A percentile compares a stretch with the other conserved stretches of the same genome.
Evolutionary conservation across 2,113 vertebrate species (phyloP).

Genomic region (Platysternon megacephalum): DNA sequence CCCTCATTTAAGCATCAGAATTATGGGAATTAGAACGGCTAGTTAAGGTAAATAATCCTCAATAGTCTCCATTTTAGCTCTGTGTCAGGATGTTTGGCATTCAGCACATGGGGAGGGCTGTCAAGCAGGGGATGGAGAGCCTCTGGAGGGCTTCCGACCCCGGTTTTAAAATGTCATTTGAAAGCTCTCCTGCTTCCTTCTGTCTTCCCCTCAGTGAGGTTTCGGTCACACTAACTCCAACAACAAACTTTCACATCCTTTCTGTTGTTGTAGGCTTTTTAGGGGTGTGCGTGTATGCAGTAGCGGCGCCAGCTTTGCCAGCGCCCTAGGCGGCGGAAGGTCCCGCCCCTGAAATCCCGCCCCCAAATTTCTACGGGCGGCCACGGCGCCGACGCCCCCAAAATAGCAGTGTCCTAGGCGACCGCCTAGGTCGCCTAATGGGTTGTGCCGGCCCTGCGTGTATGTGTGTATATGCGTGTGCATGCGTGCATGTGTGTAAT

Average conservation of each 20-base stretch:
- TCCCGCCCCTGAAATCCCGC: too few relatives aligned
- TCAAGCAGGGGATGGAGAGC: background rate
- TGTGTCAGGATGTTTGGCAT: background rate
- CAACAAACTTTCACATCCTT: background rate
- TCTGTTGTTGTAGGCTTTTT: background rate
- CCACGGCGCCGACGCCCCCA: too few relatives aligned
- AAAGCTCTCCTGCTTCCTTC: background rate
- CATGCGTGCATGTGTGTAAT: background rate
- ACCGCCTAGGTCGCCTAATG: too few relatives aligned
- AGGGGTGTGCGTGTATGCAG: accelerated
- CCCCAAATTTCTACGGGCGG: too few relatives aligned
- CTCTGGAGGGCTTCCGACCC: background rate
- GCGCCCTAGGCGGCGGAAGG: too few relatives aligned
- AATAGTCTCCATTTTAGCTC: background rate
- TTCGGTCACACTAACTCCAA: background rate
- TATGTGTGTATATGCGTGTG: accelerated
- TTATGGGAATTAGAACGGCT: conserved; percentile 30
- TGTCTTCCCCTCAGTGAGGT: background rate
- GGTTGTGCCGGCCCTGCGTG: too few relatives aligned
- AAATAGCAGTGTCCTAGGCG: too few relatives aligned
- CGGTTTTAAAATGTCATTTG: background rate
- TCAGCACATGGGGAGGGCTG: background rate
- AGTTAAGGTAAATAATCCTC: conserved; percentile 25
- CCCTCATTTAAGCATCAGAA: conserved; percentile 36
- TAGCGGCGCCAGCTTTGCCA: too few relatives aligned